These are phyloP conservation scores for Nothoprocta pentlandii DNA, from an alignment of 2,113 vertebrate genomes.

Conservation along the genomic window DNA sequence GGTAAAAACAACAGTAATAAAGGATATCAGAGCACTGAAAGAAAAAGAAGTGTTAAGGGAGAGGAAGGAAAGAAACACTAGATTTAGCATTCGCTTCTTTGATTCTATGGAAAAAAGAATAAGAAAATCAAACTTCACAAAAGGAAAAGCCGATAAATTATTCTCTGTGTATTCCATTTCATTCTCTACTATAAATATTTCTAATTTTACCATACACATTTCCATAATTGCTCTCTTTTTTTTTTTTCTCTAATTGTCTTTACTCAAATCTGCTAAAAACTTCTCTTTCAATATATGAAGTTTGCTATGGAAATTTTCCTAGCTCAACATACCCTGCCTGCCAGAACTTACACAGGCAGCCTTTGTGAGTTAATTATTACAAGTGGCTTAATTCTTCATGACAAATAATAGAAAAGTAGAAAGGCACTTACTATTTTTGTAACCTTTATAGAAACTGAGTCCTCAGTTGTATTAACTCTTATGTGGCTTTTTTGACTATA, in stretches of 20 bases:
- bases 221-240: not conserved
- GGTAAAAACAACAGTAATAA: not conserved
- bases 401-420: slow-evolving; percentile 33
- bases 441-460: not conserved
- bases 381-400: slow-evolving; percentile 40
- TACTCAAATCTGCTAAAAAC: not conserved
- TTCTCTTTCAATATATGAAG: not conserved
- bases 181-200: slow-evolving; percentile 6
- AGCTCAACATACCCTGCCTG: not conserved
- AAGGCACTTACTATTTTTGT: slow-evolving; percentile 25
- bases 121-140: not conserved
- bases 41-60: not conserved
- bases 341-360: slow-evolving; percentile 27
- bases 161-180: not conserved
- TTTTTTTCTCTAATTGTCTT: not conserved
- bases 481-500: not conserved
- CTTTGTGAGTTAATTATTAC: slow-evolving; percentile 53
- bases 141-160: not conserved
- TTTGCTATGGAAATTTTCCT: slow-evolving; percentile 47
- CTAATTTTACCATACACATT: not conserved
- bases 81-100: not conserved
- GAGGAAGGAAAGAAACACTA: not conserved
- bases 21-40: not conserved
- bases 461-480: not conserved
- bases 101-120: not conserved